A percentile compares a stretch with the other conserved stretches of the same genome.
Evolutionary conservation across 2,797 vertebrate species (phyloP).

Genomic region (Chaunax sp.): DNA sequence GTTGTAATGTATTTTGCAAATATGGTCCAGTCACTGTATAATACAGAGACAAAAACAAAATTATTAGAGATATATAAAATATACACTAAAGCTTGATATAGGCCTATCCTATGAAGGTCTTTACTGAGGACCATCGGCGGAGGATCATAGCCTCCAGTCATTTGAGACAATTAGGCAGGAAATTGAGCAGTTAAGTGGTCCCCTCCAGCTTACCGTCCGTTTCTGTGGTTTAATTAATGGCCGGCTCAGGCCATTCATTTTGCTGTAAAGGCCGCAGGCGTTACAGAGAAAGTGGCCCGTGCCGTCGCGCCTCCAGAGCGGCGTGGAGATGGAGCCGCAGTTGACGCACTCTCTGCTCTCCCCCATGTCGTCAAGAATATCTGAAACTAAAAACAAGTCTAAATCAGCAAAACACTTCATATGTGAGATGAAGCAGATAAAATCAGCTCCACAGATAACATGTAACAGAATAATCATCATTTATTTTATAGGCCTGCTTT

Average conservation of each 20-base stretch:
- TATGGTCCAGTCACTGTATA: background rate
- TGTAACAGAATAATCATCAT: too few species aligned
- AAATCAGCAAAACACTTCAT: background rate
- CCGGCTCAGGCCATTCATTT: constrained; percentile 98
- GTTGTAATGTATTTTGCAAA: background rate
- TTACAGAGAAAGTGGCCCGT: constrained; percentile 99
- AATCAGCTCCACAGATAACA: background rate
- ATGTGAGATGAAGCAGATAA: background rate
- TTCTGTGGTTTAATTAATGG: constrained; percentile 98
- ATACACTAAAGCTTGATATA: background rate
- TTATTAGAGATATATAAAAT: background rate
- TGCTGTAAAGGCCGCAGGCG: constrained; percentile 98
- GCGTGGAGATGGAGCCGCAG: constrained; percentile 98
- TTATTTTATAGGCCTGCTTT: too few species aligned
- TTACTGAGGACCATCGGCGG: constrained; percentile 29
- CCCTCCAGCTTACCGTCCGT: constrained; percentile 91
- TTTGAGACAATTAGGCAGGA: constrained; percentile 69
- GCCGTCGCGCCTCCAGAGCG: constrained; percentile 97
- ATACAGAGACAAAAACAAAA: too few species aligned
- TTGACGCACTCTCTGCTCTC: constrained; percentile 98
- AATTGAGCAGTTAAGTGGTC: constrained; percentile 64
- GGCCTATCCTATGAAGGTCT: background rate
- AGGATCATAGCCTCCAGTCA: constrained; percentile 51
- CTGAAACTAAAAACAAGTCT: constrained; percentile 70
- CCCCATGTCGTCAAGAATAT: constrained; percentile 94